A percentile compares a stretch with the other conserved stretches of the same genome.
phyloP scores from a whole-genome alignment of 1,140 invertebrate species.

The Trypoxylus dichotomus region DNA sequence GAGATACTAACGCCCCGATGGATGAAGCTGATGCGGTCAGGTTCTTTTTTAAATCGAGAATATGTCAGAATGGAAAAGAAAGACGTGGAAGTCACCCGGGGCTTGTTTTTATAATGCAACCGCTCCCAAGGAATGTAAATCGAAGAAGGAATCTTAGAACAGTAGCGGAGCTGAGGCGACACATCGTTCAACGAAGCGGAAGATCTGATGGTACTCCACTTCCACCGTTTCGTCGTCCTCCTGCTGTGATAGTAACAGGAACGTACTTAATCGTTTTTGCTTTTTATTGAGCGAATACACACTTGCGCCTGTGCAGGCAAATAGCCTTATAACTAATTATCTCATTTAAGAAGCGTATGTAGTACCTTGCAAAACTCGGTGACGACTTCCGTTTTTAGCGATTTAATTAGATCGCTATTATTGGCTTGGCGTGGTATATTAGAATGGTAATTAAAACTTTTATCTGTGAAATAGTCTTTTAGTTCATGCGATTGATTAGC shows the following conservation, averaged over 20 bases:
- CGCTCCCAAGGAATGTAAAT: constrained; percentile 50
- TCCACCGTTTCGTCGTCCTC: constrained; percentile 32
- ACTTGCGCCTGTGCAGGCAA: neutral
- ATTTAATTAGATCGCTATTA: no score
- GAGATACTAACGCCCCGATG: neutral
- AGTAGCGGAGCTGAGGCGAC: constrained; percentile 50
- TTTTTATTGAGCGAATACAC: neutral
- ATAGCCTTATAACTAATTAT: neutral
- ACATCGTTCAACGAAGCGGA: constrained; percentile 45
- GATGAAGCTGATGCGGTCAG: neutral
- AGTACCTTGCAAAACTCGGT: neutral
- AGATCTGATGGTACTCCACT: constrained; percentile 44
- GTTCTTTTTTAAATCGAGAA: constrained; percentile 13
- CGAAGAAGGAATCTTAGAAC: constrained; percentile 47
- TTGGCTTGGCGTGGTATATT: no score
- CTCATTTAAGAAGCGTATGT: neutral
- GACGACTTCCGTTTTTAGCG: no score
- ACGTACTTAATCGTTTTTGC: constrained; percentile 7
- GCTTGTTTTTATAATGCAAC: constrained; percentile 48
- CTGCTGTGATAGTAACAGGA: constrained; percentile 15
- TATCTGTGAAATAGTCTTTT: neutral
- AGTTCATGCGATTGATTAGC: neutral
- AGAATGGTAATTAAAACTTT: neutral
- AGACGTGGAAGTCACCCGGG: constrained; percentile 37
- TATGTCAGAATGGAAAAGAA: constrained; percentile 33